These are phyloP conservation scores for Catharus fuscescens DNA, from an alignment of 2,113 vertebrate genomes.

Conservation along the genomic window DNA sequence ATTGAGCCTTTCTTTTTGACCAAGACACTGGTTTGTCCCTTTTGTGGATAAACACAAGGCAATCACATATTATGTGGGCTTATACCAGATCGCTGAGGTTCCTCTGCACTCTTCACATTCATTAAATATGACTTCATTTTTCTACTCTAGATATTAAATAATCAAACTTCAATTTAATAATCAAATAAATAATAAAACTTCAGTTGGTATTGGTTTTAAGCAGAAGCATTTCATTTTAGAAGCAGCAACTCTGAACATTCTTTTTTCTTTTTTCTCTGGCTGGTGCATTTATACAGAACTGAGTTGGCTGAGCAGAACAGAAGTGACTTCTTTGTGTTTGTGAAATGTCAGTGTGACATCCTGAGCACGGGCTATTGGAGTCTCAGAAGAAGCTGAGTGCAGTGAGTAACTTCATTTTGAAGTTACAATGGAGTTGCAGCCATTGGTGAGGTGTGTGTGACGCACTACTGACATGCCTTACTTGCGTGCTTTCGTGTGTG, in stretches of 20 bases:
- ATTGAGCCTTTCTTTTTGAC: not conserved
- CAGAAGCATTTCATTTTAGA: not conserved
- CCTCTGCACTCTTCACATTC: not conserved
- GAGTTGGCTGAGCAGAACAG: not conserved
- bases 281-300: not conserved
- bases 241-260: not conserved
- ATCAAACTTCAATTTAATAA: not conserved
- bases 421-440: not conserved
- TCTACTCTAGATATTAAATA: not conserved
- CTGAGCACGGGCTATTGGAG: not conserved
- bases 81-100: not conserved
- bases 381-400: not conserved
- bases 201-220: not conserved
- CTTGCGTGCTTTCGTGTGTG: slow-evolving; percentile 6
- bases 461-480: slow-evolving; percentile 8
- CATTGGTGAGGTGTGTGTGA: slow-evolving; percentile 35
- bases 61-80: not conserved
- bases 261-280: not conserved
- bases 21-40: not conserved
- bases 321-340: not conserved
- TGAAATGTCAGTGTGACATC: not conserved
- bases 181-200: not conserved
- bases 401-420: slow-evolving; percentile 10
- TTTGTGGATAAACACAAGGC: not conserved
- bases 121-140: not conserved